Evolutionary conservation across 1,140 invertebrate genomes (phyloP).

Genomic region (Eupeodes corollae): DNA sequence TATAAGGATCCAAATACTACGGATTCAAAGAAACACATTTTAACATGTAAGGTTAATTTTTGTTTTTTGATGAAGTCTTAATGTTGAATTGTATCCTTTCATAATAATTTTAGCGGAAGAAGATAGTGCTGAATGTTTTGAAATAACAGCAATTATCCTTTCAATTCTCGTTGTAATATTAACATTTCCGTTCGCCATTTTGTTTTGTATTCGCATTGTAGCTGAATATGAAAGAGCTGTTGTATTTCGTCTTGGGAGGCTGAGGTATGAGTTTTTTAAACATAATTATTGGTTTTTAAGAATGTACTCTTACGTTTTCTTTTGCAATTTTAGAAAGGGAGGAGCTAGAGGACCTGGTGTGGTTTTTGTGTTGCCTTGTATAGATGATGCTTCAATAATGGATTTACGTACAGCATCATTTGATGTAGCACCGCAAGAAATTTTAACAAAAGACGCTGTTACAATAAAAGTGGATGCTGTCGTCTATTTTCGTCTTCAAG

Average conservation of each 20-base stretch:
- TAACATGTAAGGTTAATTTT: no score
- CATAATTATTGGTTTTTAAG: not conserved
- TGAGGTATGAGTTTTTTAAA: constrained; percentile 40
- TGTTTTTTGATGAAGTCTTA: no score
- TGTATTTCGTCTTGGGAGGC: constrained; percentile 69
- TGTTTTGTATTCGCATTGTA: constrained; percentile 57
- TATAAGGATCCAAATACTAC: no score
- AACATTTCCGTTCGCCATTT: constrained; percentile 69
- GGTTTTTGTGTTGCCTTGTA: constrained; percentile 78
- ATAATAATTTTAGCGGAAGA: constrained; percentile 31
- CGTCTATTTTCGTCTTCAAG: constrained; percentile 66
- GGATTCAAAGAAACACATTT: no score
- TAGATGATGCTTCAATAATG: constrained; percentile 76
- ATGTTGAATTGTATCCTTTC: no score
- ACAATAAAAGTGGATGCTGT: constrained; percentile 83
- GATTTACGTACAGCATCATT: constrained; percentile 58
- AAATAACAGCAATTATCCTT: constrained; percentile 61
- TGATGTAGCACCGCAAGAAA: constrained; percentile 46
- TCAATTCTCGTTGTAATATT: constrained; percentile 62
- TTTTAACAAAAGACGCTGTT: constrained; percentile 80
- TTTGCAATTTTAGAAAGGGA: constrained; percentile 6
- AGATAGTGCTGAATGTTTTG: constrained; percentile 48
- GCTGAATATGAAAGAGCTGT: constrained; percentile 71
- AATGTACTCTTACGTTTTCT: not conserved
- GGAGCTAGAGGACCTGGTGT: constrained; percentile 54